Conservation (phyloP, 2,797 vertebrate genomes). For the Pangasius macronema region DNA sequence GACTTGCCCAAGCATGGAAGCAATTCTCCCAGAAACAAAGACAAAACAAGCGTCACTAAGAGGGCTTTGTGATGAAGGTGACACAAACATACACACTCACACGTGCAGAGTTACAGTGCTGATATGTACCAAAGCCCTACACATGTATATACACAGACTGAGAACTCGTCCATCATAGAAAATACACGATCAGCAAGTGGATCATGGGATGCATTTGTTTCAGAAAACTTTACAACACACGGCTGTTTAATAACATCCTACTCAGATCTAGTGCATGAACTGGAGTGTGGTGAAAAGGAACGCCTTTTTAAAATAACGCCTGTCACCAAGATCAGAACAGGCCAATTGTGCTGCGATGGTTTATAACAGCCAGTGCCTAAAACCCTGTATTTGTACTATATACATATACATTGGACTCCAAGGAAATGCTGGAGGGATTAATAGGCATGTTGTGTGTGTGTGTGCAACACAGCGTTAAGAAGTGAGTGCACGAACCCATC, state of each 20-base stretch:
- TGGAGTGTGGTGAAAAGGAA: conserved; percentile 28
- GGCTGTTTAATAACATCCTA: conserved; percentile 34
- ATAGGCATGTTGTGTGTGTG: no score
- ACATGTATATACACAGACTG: conserved; percentile 47
- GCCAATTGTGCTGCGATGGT: conserved; percentile 39
- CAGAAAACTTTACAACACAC: conserved; percentile 27
- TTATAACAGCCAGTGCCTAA: conserved; percentile 49
- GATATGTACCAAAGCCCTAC: conserved; percentile 59
- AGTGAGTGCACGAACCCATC: neutral
- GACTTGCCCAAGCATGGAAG: conserved; percentile 53
- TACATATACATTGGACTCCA: neutral
- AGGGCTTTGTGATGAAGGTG: conserved; percentile 53
- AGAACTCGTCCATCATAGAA: conserved; percentile 29
- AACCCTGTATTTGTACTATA: conserved; percentile 41
- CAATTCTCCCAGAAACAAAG: conserved; percentile 50
- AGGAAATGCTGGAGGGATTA: conserved; percentile 1
- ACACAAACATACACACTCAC: conserved; percentile 36
- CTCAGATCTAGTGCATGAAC: conserved; percentile 33
- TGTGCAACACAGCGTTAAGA: conserved; percentile 4
- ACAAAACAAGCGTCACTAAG: conserved; percentile 40
- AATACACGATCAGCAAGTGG: conserved; percentile 14
- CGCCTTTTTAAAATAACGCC: conserved; percentile 6
- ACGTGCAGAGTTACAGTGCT: conserved; percentile 52
- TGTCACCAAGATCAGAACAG: conserved; percentile 30
- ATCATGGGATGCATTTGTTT: conserved; percentile 24